These are phyloP conservation scores for Venustaconcha ellipsiformis DNA, from an alignment of 1,140 invertebrate species.

Conservation along the genomic window DNA sequence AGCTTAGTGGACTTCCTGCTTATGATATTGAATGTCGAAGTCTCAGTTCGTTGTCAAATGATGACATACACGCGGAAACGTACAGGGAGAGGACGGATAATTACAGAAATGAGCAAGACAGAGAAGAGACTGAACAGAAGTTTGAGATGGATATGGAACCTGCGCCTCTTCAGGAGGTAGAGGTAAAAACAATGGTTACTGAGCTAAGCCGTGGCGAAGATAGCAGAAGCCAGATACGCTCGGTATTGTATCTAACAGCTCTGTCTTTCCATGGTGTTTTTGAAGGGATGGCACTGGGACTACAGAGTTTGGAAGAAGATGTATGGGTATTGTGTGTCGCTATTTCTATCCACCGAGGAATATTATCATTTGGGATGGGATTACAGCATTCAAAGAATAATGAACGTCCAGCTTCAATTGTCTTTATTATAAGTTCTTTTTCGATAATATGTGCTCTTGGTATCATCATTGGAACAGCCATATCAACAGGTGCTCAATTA, in stretches of 20 bases:
- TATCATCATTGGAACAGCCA: constrained; percentile 74
- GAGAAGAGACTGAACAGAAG: neutral
- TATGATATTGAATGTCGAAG: constrained; percentile 37
- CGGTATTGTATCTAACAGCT: constrained; percentile 80
- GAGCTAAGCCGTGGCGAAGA: constrained; percentile 48
- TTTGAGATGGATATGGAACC: constrained; percentile 47
- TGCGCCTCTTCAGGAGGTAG: constrained; percentile 50
- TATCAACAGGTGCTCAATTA: constrained; percentile 66
- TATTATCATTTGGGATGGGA: constrained; percentile 58
- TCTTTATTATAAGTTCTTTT: constrained; percentile 70
- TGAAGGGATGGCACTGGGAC: constrained; percentile 87
- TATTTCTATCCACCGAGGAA: constrained; percentile 53
- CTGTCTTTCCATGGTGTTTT: constrained; percentile 92
- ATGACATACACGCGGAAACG: constrained; percentile 1
- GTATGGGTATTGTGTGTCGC: constrained; percentile 61
- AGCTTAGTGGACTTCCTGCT: constrained; percentile 9
- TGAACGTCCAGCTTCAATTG: constrained; percentile 71
- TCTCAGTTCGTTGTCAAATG: constrained; percentile 32
- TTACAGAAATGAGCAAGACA: neutral
- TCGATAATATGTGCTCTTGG: constrained; percentile 78
- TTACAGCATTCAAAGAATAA: constrained; percentile 66
- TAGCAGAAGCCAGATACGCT: constrained; percentile 49
- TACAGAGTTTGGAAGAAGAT: constrained; percentile 72
- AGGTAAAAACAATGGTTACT: constrained; percentile 55
- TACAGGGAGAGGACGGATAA: constrained; percentile 8